These are phyloP conservation scores for Sphinx pinastri DNA, from an alignment of 2,888 invertebrate genomes.

Conservation along the genomic window DNA sequence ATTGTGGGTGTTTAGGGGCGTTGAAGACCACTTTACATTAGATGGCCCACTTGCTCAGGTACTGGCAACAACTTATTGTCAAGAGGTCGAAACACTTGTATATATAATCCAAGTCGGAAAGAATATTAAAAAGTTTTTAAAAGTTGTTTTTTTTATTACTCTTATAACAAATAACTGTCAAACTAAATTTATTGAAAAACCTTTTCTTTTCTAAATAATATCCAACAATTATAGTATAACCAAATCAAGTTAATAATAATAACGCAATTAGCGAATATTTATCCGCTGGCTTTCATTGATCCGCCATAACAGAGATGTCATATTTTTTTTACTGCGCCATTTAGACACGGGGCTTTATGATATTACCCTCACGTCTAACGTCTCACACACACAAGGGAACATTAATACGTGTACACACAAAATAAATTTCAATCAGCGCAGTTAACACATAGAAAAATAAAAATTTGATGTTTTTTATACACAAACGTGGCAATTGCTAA, in stretches of 20 bases:
- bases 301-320: constrained; percentile 64
- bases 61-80: too few species aligned
- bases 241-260: not conserved
- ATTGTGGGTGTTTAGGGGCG: too few species aligned
- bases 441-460: too few species aligned
- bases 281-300: constrained; percentile 32
- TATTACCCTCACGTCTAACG: constrained; percentile 36
- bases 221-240: not conserved
- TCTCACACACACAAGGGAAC: constrained; percentile 2
- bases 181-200: not conserved
- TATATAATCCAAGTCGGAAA: too few species aligned
- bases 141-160: too few species aligned
- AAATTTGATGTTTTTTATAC: too few species aligned
- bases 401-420: not conserved
- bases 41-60: too few species aligned
- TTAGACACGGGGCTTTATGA: constrained; percentile 28
- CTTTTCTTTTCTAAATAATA: not conserved
- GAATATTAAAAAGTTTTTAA: too few species aligned
- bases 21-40: too few species aligned
- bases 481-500: too few species aligned
- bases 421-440: not conserved
- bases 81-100: too few species aligned
- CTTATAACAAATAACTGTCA: not conserved
- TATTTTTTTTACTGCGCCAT: constrained; percentile 49
- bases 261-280: constrained; percentile 21